Evolutionary conservation across 2,113 vertebrate genomes (phyloP), one percentile per base, ranked within the genome.

Genomic region (Pterocles burchelli): DNA sequence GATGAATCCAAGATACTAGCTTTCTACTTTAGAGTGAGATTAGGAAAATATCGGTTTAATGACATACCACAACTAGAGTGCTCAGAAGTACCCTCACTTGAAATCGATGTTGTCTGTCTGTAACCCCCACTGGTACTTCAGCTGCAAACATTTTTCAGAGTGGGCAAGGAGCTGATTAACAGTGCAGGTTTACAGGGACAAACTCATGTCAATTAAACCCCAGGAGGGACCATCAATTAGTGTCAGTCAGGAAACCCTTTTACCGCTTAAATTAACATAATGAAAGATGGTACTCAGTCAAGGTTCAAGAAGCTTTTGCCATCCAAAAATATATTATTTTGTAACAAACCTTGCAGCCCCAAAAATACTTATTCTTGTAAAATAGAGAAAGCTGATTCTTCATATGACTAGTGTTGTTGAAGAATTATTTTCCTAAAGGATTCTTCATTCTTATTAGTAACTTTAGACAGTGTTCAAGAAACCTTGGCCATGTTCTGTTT

Each of bases 151-250:
- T 65, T 85, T 92, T 94, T 83, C 70, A 67, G 22, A 90, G 58
- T 90, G 51, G 80, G 34, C 17, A 78, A 94, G 81, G 88, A 94
- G 41, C 68, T 88, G 86, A 96, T 96, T 96, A 93, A 71, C 45
- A 78, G 76, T 43, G 26, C 66, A 85, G 52, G 73, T 85, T 96
- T 95, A 95, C 54, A 89, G 91, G 97, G 88, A 96, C 41, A 97
- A 83, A 78, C 59, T 92, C 36, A 2, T 94, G 92, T 89, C 91
- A 97, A 95, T 97, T 96, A 97, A 94, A 41, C 96, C 48, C 85
- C 92, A 95, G 95, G 68, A 95, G 90, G 83, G 88, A 70, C 74
- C 85, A 95, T 97, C 96, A 98, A 96, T 96, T 97, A 97, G 26
- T 93, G 75, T 96, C 95, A 97, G 74, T 95, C 91, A 89, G 77